These are phyloP conservation scores for Eupithecia insigniata DNA, from an alignment of 2,888 invertebrate genomes.

Conservation along the genomic window DNA sequence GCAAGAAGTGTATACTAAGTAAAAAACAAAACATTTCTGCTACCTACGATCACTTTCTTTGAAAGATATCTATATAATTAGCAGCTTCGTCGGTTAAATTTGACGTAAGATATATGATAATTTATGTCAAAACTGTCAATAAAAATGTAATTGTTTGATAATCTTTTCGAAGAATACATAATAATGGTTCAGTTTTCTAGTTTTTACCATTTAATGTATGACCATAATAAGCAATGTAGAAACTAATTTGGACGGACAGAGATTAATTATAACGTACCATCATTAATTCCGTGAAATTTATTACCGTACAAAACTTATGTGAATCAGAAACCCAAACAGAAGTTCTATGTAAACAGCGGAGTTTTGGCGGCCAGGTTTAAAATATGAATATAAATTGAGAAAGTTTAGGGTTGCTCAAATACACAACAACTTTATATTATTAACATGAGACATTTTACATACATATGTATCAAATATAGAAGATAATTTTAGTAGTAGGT, in stretches of 20 bases:
- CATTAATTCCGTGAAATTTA: constrained; percentile 38
- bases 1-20: too few relatives aligned
- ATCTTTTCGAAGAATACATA: too few relatives aligned
- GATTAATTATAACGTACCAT: constrained; percentile 36
- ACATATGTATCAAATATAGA: constrained; percentile 48
- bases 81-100: background rate
- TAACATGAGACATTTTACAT: constrained; percentile 64
- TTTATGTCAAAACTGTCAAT: too few relatives aligned
- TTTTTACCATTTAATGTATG: too few relatives aligned
- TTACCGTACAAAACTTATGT: constrained; percentile 48
- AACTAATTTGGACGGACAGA: background rate
- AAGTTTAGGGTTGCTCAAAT: constrained; percentile 76
- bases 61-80: background rate
- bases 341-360: constrained; percentile 68
- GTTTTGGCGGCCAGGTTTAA: constrained; percentile 70
- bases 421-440: constrained; percentile 74
- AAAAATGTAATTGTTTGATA: too few relatives aligned
- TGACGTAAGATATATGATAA: too few relatives aligned
- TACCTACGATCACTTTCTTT: background rate
- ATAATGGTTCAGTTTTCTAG: too few relatives aligned
- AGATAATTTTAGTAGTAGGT: background rate
- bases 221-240: background rate
- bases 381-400: constrained; percentile 82
- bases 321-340: constrained; percentile 56
- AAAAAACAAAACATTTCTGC: background rate